Conservation (phyloP, 2,888 invertebrate species). For the Ochropleura leucogaster region DNA sequence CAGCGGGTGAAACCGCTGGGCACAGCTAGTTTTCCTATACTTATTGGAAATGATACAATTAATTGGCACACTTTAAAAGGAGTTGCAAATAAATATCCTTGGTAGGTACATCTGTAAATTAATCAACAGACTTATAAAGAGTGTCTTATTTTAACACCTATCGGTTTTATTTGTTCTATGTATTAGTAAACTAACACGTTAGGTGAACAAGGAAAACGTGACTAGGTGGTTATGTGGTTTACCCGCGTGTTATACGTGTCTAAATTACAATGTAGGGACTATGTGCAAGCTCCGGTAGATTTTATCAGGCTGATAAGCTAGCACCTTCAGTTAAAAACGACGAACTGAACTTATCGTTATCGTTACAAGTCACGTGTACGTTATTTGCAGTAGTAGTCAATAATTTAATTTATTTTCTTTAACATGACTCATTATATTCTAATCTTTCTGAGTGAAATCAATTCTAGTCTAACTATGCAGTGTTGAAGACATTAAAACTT, state of each 20-base stretch:
- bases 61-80: neutral
- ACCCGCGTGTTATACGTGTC: neutral
- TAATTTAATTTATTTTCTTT: slow-evolving; percentile 5
- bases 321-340: slow-evolving; percentile 12
- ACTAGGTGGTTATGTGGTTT: slow-evolving; percentile 1
- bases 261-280: slow-evolving; percentile 16
- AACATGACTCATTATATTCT: neutral
- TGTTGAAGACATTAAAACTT: neutral
- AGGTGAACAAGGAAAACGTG: slow-evolving; percentile 23
- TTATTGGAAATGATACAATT: neutral
- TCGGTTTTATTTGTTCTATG: slow-evolving; percentile 15
- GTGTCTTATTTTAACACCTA: slow-evolving; percentile 34
- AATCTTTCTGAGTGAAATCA: neutral
- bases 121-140: slow-evolving; percentile 18
- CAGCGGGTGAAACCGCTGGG: too few species aligned
- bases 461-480: too few species aligned
- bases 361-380: slow-evolving; percentile 1
- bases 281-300: slow-evolving; percentile 21
- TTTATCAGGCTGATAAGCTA: slow-evolving; percentile 34
- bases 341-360: slow-evolving; percentile 6
- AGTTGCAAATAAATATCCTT: slow-evolving; percentile 20
- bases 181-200: slow-evolving; percentile 10
- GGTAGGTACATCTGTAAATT: slow-evolving; percentile 4
- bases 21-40: too few species aligned
- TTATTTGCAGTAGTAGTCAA: neutral